phyloP scores from a whole-genome alignment of 64 coral and sea anemone species.

The Montipora capricornis region DNA sequence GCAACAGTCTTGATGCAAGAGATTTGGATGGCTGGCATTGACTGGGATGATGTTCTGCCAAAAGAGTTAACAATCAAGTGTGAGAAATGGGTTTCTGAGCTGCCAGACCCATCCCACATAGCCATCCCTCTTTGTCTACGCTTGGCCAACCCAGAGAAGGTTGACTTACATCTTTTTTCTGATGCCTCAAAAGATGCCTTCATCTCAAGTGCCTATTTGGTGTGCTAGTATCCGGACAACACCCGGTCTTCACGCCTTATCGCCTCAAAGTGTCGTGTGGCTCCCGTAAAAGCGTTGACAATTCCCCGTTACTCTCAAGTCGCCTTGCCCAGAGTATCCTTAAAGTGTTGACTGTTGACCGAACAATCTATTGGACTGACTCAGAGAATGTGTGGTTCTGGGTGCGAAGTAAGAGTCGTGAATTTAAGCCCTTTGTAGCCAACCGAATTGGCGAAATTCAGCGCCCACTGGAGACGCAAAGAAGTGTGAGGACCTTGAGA shows the following conservation, averaged over 20 bases:
- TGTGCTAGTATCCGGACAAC: conserved; percentile 28
- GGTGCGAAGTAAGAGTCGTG: conserved; percentile 20
- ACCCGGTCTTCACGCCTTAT: conserved; percentile 36
- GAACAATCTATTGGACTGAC: conserved; percentile 50
- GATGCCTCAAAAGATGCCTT: conserved; percentile 70
- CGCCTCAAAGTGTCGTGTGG: conserved; percentile 53
- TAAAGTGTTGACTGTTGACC: conserved; percentile 16
- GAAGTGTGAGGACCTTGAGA: conserved; percentile 5
- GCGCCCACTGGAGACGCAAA: not conserved
- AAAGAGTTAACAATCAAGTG: conserved; percentile 3
- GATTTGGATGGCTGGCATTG: conserved; percentile 28
- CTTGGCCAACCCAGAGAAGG: conserved; percentile 27
- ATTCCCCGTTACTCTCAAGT: conserved; percentile 32
- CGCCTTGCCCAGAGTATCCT: conserved; percentile 31
- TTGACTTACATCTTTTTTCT: conserved; percentile 42
- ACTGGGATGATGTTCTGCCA: conserved; percentile 51
- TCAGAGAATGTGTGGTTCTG: conserved; percentile 52
- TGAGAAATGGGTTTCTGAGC: not conserved
- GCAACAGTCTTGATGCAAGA: conserved; percentile 20
- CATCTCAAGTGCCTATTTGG: conserved; percentile 44
- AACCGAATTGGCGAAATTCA: conserved; percentile 54
- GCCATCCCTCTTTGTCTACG: conserved; percentile 66
- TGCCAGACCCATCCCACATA: conserved; percentile 46
- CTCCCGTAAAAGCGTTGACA: conserved; percentile 42
- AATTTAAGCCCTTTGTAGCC: conserved; percentile 63